Evolutionary conservation across 2,888 invertebrate genomes (phyloP), one percentile per base, ranked within the genome.

Genomic region (Drosophila phalerata): DNA sequence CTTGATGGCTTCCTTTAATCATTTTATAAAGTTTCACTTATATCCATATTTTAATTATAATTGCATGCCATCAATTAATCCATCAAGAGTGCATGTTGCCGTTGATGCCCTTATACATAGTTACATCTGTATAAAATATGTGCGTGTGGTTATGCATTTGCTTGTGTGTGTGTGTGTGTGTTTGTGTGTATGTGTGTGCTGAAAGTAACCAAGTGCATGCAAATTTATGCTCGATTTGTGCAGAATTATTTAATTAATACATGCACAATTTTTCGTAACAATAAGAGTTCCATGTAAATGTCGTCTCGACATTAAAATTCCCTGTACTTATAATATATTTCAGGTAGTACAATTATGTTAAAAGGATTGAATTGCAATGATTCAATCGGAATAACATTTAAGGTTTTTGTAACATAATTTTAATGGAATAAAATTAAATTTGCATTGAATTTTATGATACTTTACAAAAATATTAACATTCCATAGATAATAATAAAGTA

Each of bases 31-130:
- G 17, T 19, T 34, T 32, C 19, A 19, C 19, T 49, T 19, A 19
- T 32, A 34, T 49, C 4, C 19, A 34, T 34, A 34, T 6, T 56
- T 66, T 55, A 73, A 74, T 81, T 55, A 53, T 53, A 55, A 60
- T 73, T 47, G 81, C 85, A 76, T 82, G 74, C 72, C 65, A 74
- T 53, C 72, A 73, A 85, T 81, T 76, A 81, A 79, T 79, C 64
- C 63, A 58, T 85, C 60, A 74, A 79, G 65, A 61, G 69, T 69
- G 72, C 71, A 67, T 69, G 63, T 74, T 45, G 17, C 17, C 25
- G 40, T 17, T 15, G 19, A 42, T 60, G 40, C 17, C 28, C 22
- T 10, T 25, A 25, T 28, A 5, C 5, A 10, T 37, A 25, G 32
- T 37, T 34, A 43, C 38, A 25, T 43, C 22, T 37, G 32, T 55